Evolutionary conservation across 92 coral and sea anemone species (phyloP), one percentile per base, ranked within the genome.

Genomic region (Bergia sp.): DNA sequence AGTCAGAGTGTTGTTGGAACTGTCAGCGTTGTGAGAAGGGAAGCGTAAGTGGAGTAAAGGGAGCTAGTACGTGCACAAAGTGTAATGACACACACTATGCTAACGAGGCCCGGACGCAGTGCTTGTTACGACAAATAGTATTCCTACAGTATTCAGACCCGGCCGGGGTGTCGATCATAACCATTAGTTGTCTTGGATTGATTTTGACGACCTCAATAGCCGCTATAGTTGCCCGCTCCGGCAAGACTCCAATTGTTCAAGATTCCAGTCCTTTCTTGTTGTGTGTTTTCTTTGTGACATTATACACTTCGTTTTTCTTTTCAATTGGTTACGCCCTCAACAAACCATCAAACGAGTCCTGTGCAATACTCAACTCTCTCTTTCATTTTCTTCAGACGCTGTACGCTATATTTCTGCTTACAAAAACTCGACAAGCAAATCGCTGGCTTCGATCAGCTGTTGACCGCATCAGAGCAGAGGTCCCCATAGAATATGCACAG

Each of bases 1-100:
- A 91, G 86, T 94, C 98, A 45, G 96, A 93, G 83, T 97, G 99
- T 55, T 97, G 99, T 44, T 97, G 99, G 99, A 95, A 93, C 49
- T 97, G 99, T 81, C 97, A 97, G 80, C 91, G 89, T 82, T 97
- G 99, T 79, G 95, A 92, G 83, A 97, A 95, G 83, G 99, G 99
- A 0, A 85, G 87, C n/a, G 91, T 94, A 37, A 97, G 99, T 82
- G 83, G 86, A n/a, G 66, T 10, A 1, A 77, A 90, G 37, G 96
- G 97, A 23, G 90, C 99, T 4, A 65, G 37, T 1, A 12, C 39
- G 5, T 97, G 99, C 66, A 81, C 90, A 11, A 89, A 72, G 23
- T 97, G 99, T 82, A 91, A 93, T 44, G 95, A 92, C 36, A 92
- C 95, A 16, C 88, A 86, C 87, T 97, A 95, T 55, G 96, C 95